Evolutionary conservation across 2,888 invertebrate genomes (phyloP), one percentile per base, ranked within the genome.

Genomic region (Tromatobia lineatoria): DNA sequence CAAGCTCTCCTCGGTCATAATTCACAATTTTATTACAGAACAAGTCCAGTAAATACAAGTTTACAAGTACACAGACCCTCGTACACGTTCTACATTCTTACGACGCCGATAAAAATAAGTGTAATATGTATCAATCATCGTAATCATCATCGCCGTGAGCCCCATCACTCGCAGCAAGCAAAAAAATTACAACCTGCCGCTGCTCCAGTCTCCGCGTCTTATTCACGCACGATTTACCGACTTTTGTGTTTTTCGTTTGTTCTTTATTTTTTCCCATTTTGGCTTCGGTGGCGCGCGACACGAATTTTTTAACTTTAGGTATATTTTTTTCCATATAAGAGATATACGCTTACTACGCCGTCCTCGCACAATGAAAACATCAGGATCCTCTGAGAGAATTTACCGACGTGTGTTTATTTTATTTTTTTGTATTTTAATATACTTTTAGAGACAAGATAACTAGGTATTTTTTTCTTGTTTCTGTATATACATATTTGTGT

Each of bases 11-110:
- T 78, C 57, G 59, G 76, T 84, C 81, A 66, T 80, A 71, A 80
- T 82, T 81, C 71, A 80, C 80, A 84, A 77, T 80, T 80, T 80
- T 84, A 85, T 86, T 87, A 85, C 83, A 85, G 86, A 87, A 87
- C 84, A 87, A 83, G 76, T 86, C 61, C 79, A 86, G 85, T 85
- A 82, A 86, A 87, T 86, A 87, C 85, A 87, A 85, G 87, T 87
- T 86, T 86, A 87, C 87, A 86, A 86, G 82, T 86, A 86, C 85
- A 86, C 87, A 86, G 84, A 87, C 85, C 85, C 85, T 85, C 80
- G 80, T 78, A 73, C 78, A 80, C 85, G 83, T 73, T 70, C 45
- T 82, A 79, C 76, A 86, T 80, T 79, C 80, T 75, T 75, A 69
- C 74, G 85, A 87, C 82, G 82, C 77, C 80, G 77, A 86, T 81